Base-by-base conservation (phyloP, 2,888 invertebrate genomes). In the Oscheius sp. region DNA sequence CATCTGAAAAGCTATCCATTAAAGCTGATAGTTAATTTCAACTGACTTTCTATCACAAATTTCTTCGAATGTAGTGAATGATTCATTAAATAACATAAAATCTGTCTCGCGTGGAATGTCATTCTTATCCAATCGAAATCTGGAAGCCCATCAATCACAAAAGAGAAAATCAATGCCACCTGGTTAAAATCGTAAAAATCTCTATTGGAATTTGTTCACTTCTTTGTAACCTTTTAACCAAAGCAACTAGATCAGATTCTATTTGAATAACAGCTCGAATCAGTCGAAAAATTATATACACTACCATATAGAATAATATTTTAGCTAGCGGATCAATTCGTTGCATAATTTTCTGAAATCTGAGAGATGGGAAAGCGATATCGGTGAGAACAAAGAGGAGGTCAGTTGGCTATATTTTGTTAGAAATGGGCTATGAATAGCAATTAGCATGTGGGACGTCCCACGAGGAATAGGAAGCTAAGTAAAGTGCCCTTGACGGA, bases 161-260 rank as follows among this genome's bases (percentile, higher is more conserved):
- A 39, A 58, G n/a, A 23, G 5, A n/a, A 31, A 23, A 25, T 33
- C 12, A 8, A 12, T 3, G 17, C 37, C 5, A 76, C 76, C 74
- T 74, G 23, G 72, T 65, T 57, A 76, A 65, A 70, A 76, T 71
- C 17, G 71, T 72, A 31, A 74, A 65, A 25, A 73, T 29, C 37
- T 76, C 76, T 20, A 42, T 64, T 68, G 27, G 71, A 23, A n/a
- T 12, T 12, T 42, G 10, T 20, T 65, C 46, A 34, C 17, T 37
- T 15, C n/a, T n/a, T 27, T 17, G 15, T 17, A 65, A 25, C 17
- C 42, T 29, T 42, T 29, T 68, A 23, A 58, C n/a, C 8, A 68
- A 37, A 23, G 68, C 58, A n/a, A 68, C 6, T 34, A 68, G 27
- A 61, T 68, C 68, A 15, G 68, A 68, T 68, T 68, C 68, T 8